Percentiles rank a stretch among this genome's conserved stretches.
Evolutionary conservation across 2,797 vertebrate genomes (phyloP).

Genomic region (Remorina albescens): DNA sequence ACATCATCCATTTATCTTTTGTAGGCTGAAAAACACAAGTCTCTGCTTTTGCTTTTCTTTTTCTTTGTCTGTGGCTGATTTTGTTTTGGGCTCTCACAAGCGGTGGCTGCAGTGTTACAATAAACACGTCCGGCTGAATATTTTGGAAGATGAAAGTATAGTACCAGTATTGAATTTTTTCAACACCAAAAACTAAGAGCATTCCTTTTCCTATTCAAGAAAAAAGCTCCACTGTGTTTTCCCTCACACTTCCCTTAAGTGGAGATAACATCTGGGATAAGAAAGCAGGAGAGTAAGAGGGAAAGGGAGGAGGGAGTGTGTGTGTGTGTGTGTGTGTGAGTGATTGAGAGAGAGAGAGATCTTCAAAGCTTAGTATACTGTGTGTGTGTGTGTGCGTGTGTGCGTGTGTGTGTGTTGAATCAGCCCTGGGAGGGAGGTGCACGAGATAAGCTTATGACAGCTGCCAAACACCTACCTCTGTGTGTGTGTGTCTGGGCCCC

Average conservation of each 20-base stretch:
- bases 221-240: conserved; percentile 60
- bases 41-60: background rate
- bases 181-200: conserved; percentile 42
- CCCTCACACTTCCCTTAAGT: conserved; percentile 74
- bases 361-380: conserved; percentile 51
- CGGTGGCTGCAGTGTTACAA: conserved; percentile 12
- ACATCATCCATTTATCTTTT: background rate
- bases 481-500: conserved; percentile 48
- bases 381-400: conserved; percentile 61
- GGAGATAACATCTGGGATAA: conserved; percentile 81
- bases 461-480: conserved; percentile 80
- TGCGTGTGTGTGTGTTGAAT: conserved; percentile 65
- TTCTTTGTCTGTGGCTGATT: background rate
- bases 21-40: background rate
- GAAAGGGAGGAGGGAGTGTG: conserved; percentile 48
- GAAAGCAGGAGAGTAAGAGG: conserved; percentile 64
- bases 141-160: conserved; percentile 54
- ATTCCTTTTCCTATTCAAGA: conserved; percentile 62
- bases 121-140: conserved; percentile 20
- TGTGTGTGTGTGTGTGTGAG: conserved; percentile 29
- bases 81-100: too few relatives aligned
- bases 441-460: conserved; percentile 81
- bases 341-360: background rate
- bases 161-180: conserved; percentile 44
- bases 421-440: conserved; percentile 69